Conservation (phyloP, 1,140 invertebrate species). For the Mizuhopecten yessoensis region DNA sequence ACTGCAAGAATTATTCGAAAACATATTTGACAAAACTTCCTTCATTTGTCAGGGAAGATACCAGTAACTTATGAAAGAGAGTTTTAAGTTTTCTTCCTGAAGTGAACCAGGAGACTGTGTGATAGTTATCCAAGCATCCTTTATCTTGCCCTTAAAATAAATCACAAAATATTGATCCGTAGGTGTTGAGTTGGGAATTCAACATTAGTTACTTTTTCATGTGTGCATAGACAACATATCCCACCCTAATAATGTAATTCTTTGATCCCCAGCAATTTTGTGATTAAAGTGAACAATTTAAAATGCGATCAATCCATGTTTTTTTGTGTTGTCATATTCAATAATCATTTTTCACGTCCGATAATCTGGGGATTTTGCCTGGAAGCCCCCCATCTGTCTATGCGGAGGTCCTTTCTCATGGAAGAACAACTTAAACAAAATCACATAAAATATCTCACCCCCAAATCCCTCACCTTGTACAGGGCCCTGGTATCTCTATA, state of each 20-base stretch:
- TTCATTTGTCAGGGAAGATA: no score
- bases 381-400: constrained; percentile 30
- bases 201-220: background rate
- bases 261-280: constrained; percentile 3
- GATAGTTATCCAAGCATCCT: no score
- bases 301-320: constrained; percentile 9
- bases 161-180: constrained; percentile 40
- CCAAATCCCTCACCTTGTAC: background rate
- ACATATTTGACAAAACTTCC: no score
- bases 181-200: constrained; percentile 42
- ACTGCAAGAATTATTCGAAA: no score
- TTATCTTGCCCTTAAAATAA: no score
- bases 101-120: no score
- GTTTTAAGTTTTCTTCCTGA: no score
- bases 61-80: no score
- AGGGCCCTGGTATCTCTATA: background rate
- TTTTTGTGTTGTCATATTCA: constrained; percentile 40
- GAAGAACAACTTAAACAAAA: background rate
- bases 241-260: background rate
- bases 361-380: constrained; percentile 27
- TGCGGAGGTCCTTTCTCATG: background rate
- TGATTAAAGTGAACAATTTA: constrained; percentile 29
- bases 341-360: constrained; percentile 14
- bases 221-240: background rate
- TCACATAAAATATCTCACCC: background rate